These are phyloP conservation scores for Myzus persicae DNA, from an alignment of 1,140 invertebrate genomes.

Conservation along the genomic window DNA sequence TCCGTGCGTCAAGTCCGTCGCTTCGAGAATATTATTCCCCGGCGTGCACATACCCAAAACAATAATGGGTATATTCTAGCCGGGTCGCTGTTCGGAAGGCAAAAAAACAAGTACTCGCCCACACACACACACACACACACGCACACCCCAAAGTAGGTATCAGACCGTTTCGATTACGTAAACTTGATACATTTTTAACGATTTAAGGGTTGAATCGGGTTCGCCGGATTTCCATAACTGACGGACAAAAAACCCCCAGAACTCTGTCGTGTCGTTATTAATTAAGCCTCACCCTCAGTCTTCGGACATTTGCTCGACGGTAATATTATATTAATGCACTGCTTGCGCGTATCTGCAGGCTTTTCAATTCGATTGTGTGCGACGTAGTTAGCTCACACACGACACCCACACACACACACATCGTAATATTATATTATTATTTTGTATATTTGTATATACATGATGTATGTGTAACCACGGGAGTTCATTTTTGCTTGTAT, in stretches of 20 bases:
- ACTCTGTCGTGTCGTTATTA: background rate
- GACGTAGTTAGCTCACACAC: background rate
- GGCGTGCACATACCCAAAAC: background rate
- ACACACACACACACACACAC: too few species aligned
- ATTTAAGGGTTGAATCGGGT: background rate
- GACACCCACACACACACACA: background rate
- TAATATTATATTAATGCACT: background rate
- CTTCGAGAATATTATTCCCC: background rate
- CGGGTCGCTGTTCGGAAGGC: background rate
- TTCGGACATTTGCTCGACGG: background rate
- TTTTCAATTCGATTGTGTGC: background rate
- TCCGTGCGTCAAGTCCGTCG: background rate
- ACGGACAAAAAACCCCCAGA: background rate
- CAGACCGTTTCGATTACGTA: background rate
- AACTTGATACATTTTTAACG: slow-evolving; percentile 20
- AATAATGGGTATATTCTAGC: background rate
- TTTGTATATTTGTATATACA: background rate
- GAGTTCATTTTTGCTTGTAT: background rate
- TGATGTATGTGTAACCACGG: background rate
- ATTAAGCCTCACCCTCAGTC: background rate
- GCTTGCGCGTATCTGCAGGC: background rate
- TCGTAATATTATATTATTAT: background rate
- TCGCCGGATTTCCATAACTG: background rate
- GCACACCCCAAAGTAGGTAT: background rate
- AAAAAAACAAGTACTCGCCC: background rate